Evolutionary conservation across 2,888 invertebrate genomes (phyloP), one percentile per base, ranked within the genome.

Genomic region (Drosophila testacea): DNA sequence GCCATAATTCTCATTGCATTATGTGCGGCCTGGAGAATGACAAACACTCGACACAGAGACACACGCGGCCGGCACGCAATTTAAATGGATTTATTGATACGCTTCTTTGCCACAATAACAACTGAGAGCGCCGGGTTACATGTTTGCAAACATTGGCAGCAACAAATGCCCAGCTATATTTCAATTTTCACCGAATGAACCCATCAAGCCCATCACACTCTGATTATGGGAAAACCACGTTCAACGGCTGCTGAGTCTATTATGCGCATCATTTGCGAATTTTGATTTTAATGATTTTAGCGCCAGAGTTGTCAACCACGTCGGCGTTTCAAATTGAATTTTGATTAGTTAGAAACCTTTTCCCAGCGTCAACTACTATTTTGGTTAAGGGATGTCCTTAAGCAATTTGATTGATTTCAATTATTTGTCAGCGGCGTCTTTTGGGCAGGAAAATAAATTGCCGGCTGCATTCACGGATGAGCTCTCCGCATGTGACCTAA

Each of bases 201-300:
- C 85, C 88, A 83, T 90, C 89, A 76, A 52, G n/a, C 36, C 51
- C 76, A 73, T 22, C 16, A 57, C 63, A 59, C 57, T 60, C 51
- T 63, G 62, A 60, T 66, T 68, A 63, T 88, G 90, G 89, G 89
- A 90, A 90, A 82, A 27, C 41, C 27, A 4, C 13, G 36, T 36
- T n/a, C 27, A 55, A 36, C 36, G 46, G 36, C 46, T 36, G 59
- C 41, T 66, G 65, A 80, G 84, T 90, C 83, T 78, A 90, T 90
- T 91, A 90, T 71, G 79, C 90, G 90, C 89, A 88, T 91, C 90
- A 90, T 90, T 91, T 90, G 89, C 82, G 86, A 90, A 84, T 90
- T 91, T 90, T 82, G 89, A 91, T 90, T 90, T 88, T 76, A 89
- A 90, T 83, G 85, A 87, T 80, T 82, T 73, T 70, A 84, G 54